Conservation (phyloP, 2,888 invertebrate genomes). For the Mythimna pallens region DNA sequence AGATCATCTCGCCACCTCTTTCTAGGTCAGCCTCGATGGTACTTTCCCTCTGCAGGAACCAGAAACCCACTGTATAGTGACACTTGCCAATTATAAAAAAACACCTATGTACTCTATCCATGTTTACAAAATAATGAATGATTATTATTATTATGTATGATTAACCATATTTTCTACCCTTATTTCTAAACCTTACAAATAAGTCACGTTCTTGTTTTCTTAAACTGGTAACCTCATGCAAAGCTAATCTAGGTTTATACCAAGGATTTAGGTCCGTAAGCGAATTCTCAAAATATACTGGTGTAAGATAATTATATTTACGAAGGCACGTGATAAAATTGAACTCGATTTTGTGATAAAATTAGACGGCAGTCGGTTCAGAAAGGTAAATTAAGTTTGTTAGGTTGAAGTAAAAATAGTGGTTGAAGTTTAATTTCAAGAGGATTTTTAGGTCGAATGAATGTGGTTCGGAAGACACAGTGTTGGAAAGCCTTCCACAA, state of each 20-base stretch:
- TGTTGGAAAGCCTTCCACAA: no score
- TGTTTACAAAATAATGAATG: no score
- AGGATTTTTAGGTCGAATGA: constrained; percentile 4
- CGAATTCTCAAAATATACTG: constrained; percentile 42
- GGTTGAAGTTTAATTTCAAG: not conserved
- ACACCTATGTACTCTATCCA: no score
- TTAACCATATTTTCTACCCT: constrained; percentile 1
- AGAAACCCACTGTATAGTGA: no score
- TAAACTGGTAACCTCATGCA: constrained; percentile 19
- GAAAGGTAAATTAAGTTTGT: constrained; percentile 21
- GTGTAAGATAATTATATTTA: constrained; percentile 53
- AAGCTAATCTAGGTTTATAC: constrained; percentile 30
- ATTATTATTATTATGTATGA: no score
- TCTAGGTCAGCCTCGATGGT: no score
- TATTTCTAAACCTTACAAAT: not conserved
- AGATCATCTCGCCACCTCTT: no score
- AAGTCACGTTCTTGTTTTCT: not conserved
- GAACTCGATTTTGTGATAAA: constrained; percentile 25
- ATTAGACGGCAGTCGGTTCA: constrained; percentile 23
- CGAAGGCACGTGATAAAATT: constrained; percentile 36
- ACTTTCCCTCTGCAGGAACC: no score
- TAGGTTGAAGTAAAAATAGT: constrained; percentile 15
- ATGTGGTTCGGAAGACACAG: constrained; percentile 2
- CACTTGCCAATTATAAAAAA: no score
- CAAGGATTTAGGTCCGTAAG: constrained; percentile 39